phyloP scores from a whole-genome alignment of 1,140 invertebrate genomes.

The Eulimnadia texana region DNA sequence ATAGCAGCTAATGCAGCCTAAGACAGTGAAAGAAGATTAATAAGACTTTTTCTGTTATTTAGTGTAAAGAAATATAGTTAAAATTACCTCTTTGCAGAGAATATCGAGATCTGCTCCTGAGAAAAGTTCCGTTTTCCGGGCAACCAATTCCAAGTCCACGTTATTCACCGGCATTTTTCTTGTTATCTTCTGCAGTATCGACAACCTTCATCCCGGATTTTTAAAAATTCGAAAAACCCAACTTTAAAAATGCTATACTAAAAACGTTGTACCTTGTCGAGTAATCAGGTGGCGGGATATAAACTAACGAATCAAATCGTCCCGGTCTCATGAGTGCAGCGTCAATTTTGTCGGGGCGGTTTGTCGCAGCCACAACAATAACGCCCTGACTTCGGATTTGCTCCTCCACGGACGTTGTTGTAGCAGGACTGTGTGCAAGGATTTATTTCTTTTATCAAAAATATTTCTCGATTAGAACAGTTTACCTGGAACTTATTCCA shows the following conservation, averaged over 20 bases:
- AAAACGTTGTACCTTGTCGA: conserved; percentile 11
- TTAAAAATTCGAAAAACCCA: conserved; percentile 20
- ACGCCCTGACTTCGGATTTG: conserved; percentile 28
- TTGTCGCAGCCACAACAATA: conserved; percentile 56
- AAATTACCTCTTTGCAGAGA: conserved; percentile 47
- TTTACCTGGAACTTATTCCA: conserved; percentile 33
- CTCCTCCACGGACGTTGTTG: neutral
- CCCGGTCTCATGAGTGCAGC: conserved; percentile 58
- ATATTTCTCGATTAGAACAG: neutral
- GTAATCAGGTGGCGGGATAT: conserved; percentile 53
- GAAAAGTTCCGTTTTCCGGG: conserved; percentile 42
- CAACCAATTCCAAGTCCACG: conserved; percentile 42
- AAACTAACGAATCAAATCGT: conserved; percentile 54
- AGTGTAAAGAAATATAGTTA: conserved; percentile 13
- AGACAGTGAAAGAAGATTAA: too few species aligned
- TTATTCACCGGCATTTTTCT: conserved; percentile 43
- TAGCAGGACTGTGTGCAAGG: neutral
- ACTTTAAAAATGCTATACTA: neutral
- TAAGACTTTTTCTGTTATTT: neutral
- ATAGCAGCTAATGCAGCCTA: conserved; percentile 49
- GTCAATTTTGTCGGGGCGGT: conserved; percentile 63
- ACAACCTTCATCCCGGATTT: conserved; percentile 36
- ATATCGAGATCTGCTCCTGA: conserved; percentile 64
- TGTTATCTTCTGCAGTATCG: conserved; percentile 43
- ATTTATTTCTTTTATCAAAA: too few species aligned